phyloP scores from a whole-genome alignment of 2,113 vertebrate genomes.

The Probosciger aterrimus region DNA sequence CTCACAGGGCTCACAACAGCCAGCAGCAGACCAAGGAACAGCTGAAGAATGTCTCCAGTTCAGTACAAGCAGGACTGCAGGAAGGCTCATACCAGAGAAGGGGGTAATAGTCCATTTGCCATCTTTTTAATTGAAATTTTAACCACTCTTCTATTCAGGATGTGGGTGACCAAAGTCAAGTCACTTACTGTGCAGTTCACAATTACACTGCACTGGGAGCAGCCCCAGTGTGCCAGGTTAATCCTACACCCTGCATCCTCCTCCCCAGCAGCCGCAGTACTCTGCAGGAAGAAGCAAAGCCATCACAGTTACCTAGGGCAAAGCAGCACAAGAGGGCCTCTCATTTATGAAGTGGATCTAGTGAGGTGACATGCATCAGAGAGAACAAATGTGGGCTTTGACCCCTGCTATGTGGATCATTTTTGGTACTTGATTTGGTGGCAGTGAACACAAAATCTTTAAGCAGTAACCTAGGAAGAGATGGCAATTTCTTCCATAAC shows the following conservation, averaged over 20 bases:
- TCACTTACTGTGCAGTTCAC: not conserved
- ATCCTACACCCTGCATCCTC: rapidly evolving
- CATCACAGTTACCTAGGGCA: rapidly evolving
- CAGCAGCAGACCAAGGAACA: not conserved
- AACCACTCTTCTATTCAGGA: not conserved
- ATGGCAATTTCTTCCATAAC: not conserved
- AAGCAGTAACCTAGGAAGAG: not conserved
- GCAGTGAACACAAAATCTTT: not conserved
- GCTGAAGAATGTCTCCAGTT: not conserved
- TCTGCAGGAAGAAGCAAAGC: not conserved
- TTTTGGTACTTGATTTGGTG: not conserved
- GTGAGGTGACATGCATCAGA: not conserved
- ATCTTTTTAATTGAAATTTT: not conserved
- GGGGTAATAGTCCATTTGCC: not conserved
- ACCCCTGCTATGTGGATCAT: not conserved
- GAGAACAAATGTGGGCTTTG: not conserved
- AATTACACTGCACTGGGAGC: rapidly evolving
- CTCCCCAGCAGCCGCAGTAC: not conserved
- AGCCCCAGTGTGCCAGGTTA: not conserved
- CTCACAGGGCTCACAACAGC: not conserved
- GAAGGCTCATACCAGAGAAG: not conserved
- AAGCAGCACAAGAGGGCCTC: not conserved
- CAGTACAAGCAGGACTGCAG: not conserved
- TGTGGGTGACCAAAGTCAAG: not conserved
- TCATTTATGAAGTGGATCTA: not conserved